Evolutionary conservation across 2,113 vertebrate genomes (phyloP), one percentile per base, ranked within the genome.

Genomic region (Macrotis lagotis): DNA sequence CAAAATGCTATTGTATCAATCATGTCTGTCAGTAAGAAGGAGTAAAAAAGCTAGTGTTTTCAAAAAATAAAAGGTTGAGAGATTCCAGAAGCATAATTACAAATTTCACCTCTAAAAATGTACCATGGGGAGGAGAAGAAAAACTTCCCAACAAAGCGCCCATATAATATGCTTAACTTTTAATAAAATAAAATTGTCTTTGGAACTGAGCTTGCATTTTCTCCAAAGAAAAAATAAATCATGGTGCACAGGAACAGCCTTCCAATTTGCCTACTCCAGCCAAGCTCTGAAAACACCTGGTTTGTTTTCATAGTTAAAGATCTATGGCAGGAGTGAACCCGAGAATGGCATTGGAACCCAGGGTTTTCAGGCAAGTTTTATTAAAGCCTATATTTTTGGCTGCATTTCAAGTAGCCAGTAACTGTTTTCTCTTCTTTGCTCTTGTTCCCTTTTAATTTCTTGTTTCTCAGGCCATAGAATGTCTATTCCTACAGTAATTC

Each of bases 311-410:
- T 8, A 98, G 94, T 96, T 93, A 96, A 89, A 96, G 93, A 94
- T 52, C 93, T 91, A 97, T 96, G 91, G 48, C 95, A 91, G 96
- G 95, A 97, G 93, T 94, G 95, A 97, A 96, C 97, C 93, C 90
- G 83, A 92, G 94, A 97, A 48, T 94, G 59, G 7, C 88, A 91
- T 49, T 66, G 90, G 7, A 95, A 94, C 91, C 26, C 0, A 9
- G 74, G 88, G 90, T 55, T 95, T 90, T 94, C 51, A 95, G 94
- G 89, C 95, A 98, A 94, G 51, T 94, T 95, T 96, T 90, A 97
- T 96, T 96, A 96, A 98, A 12, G 96, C 90, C 93, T 96, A 48
- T 89, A 92, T 50, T 83, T 83, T 90, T 97, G 97, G 97, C 93
- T 96, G 94, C 92, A 93, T 96, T 98, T 98, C 95, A 97, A 97